Conservation (phyloP, 2,888 invertebrate genomes). For the Anthrax anthrax region DNA sequence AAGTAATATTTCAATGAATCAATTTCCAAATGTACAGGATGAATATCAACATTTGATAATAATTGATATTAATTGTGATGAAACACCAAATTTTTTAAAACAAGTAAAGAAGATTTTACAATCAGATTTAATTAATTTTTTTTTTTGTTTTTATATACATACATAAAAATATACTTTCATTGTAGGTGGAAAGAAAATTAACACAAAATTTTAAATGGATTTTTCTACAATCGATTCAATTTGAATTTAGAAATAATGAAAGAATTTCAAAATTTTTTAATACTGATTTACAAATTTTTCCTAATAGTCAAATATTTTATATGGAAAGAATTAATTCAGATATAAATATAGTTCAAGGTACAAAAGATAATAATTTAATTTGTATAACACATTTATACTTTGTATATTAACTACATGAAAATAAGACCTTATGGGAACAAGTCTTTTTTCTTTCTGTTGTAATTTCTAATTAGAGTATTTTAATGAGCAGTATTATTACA, state of each 20-base stretch:
- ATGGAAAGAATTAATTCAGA: slow-evolving; percentile 8
- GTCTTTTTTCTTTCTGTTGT: too few relatives aligned
- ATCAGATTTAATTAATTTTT: too few relatives aligned
- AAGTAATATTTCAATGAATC: slow-evolving; percentile 5
- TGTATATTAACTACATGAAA: too few relatives aligned
- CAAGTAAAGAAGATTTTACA: slow-evolving; percentile 5
- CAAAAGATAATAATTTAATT: too few relatives aligned
- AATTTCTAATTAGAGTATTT: too few relatives aligned
- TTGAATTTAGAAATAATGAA: background rate
- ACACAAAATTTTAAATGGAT: slow-evolving; percentile 14
- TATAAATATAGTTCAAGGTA: too few relatives aligned
- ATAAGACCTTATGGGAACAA: too few relatives aligned
- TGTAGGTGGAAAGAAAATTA: slow-evolving; percentile 9
- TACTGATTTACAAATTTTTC: slow-evolving; percentile 10
- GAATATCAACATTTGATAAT: slow-evolving; percentile 17
- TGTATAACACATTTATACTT: too few relatives aligned
- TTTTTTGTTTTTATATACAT: background rate
- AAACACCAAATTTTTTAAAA: slow-evolving; percentile 6
- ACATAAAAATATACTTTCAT: slow-evolving; percentile 2
- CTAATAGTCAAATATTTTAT: slow-evolving; percentile 16
- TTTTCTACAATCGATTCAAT: slow-evolving; percentile 2
- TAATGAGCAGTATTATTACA: too few relatives aligned
- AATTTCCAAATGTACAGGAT: slow-evolving; percentile 15
- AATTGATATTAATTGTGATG: slow-evolving; percentile 14
- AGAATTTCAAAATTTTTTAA: background rate